These are phyloP conservation scores for Linepithema humile DNA, from an alignment of 1,140 invertebrate genomes.

Conservation along the genomic window DNA sequence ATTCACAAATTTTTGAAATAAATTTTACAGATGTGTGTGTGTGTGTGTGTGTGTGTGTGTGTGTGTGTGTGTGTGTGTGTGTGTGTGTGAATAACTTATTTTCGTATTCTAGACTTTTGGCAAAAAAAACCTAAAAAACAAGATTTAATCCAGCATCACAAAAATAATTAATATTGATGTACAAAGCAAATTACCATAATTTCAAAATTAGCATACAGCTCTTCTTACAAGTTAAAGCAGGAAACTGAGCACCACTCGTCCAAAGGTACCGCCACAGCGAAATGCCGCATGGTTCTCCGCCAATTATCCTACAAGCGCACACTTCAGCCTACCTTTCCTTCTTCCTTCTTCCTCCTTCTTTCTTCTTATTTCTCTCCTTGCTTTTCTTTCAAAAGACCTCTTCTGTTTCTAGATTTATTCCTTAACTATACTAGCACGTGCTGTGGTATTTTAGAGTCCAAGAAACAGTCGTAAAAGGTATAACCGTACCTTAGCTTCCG, in stretches of 20 bases:
- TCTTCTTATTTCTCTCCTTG: conserved; percentile 48
- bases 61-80: no score
- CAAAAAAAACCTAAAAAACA: no score
- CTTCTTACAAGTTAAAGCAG: no score
- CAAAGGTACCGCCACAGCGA: conserved; percentile 76
- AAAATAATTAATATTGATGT: background rate
- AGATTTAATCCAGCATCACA: background rate
- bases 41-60: no score
- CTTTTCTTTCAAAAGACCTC: conserved; percentile 56
- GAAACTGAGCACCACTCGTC: conserved; percentile 72
- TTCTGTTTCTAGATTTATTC: conserved; percentile 77
- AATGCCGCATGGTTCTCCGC: conserved; percentile 76
- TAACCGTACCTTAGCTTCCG: conserved; percentile 51
- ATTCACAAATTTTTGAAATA: background rate
- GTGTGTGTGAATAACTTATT: background rate
- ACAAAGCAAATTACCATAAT: background rate
- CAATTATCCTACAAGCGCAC: conserved; percentile 75
- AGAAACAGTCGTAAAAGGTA: conserved; percentile 53
- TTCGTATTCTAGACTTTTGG: background rate
- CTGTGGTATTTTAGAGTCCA: conserved; percentile 16
- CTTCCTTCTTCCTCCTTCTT: conserved; percentile 40
- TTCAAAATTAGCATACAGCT: background rate
- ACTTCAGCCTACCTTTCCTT: conserved; percentile 60
- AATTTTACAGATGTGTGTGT: background rate
- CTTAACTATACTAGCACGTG: conserved; percentile 73